These are phyloP conservation scores for Anarsia innoxiella DNA, from an alignment of 2,888 invertebrate genomes.

Conservation along the genomic window DNA sequence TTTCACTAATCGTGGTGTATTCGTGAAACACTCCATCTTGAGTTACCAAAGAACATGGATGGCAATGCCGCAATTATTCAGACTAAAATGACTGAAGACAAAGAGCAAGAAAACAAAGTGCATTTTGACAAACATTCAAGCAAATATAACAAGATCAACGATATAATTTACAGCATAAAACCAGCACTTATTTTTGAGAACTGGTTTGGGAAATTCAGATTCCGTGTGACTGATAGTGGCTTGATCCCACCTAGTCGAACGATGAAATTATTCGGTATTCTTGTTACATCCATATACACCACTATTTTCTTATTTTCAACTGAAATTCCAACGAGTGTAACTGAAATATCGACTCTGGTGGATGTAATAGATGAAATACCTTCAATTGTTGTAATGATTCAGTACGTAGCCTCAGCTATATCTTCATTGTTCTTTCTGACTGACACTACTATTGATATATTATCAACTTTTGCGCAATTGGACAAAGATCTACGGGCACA, in stretches of 20 bases:
- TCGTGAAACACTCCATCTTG: too few species aligned
- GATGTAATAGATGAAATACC: slow-evolving; percentile 29
- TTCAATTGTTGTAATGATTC: slow-evolving; percentile 27
- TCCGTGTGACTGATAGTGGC: slow-evolving; percentile 24
- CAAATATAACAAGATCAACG: background rate
- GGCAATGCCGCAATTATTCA: too few species aligned
- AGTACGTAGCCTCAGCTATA: slow-evolving; percentile 29
- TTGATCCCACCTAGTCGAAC: slow-evolving; percentile 23
- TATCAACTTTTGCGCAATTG: slow-evolving; percentile 28
- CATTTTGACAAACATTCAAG: background rate
- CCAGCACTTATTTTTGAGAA: slow-evolving; percentile 31
- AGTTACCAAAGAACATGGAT: too few species aligned
- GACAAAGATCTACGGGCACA: slow-evolving; percentile 30
- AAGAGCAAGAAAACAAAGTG: background rate
- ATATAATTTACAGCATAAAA: slow-evolving; percentile 21
- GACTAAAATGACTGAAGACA: slow-evolving; percentile 1
- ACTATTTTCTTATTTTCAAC: slow-evolving; percentile 4
- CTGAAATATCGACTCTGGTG: slow-evolving; percentile 19
- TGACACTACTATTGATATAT: slow-evolving; percentile 27
- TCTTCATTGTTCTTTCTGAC: slow-evolving; percentile 28
- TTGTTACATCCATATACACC: slow-evolving; percentile 15
- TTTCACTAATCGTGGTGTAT: too few species aligned
- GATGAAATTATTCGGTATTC: slow-evolving; percentile 29
- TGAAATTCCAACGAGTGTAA: slow-evolving; percentile 2
- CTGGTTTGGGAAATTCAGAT: slow-evolving; percentile 38